A percentile compares a stretch with the other conserved stretches of the same genome.
These are phyloP conservation scores for Nothura maculosa DNA, from an alignment of 2,797 vertebrate species.

Conservation along the genomic window DNA sequence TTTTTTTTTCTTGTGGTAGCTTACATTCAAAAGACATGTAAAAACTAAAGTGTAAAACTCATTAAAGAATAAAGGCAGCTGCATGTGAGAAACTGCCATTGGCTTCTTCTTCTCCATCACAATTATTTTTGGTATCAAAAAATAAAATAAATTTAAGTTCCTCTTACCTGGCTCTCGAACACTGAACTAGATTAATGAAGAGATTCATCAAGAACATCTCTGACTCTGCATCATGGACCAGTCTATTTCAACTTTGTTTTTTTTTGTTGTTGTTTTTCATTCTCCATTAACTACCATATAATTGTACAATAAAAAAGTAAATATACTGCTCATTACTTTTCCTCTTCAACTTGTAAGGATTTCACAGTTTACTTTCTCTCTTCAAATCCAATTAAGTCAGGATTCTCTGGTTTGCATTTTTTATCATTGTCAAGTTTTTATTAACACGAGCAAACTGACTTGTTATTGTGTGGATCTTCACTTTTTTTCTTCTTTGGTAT, in stretches of 20 bases:
- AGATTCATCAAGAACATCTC: background rate
- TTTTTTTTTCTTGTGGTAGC: background rate
- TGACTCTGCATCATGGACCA: background rate
- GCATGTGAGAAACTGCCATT: rapidly evolving
- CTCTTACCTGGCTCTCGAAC: background rate
- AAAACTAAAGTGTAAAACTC: rapidly evolving
- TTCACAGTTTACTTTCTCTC: background rate
- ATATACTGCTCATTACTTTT: rapidly evolving
- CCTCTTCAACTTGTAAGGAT: background rate
- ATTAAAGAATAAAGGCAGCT: background rate
- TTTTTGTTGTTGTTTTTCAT: background rate
- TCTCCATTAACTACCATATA: background rate
- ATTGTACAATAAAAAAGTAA: background rate
- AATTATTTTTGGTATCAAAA: background rate
- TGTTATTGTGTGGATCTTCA: background rate
- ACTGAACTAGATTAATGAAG: background rate
- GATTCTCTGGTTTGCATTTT: background rate
- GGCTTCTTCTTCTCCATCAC: background rate
- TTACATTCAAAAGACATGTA: background rate
- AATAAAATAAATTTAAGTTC: background rate
- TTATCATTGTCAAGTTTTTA: background rate
- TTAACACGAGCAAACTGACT: background rate
- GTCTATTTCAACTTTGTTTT: background rate
- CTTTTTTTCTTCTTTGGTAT: background rate
- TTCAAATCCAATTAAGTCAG: background rate